These are phyloP conservation scores for Mimachlamys varia DNA, from an alignment of 2,888 invertebrate genomes.

Conservation along the genomic window DNA sequence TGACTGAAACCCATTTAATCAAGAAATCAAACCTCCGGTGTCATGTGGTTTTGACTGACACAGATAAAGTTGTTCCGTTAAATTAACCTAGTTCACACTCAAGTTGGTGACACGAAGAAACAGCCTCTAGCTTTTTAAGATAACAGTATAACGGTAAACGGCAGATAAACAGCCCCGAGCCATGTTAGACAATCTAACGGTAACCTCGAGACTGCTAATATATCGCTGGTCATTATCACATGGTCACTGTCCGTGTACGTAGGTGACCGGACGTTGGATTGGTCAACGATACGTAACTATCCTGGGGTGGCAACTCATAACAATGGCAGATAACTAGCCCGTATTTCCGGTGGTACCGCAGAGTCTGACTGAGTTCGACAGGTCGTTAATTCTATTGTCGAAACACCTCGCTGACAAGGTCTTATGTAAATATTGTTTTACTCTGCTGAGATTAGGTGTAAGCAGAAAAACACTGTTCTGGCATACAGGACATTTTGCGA, in stretches of 20 bases:
- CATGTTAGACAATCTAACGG: background rate
- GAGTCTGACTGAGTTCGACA: background rate
- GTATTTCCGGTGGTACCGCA: background rate
- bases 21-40: background rate
- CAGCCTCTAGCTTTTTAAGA: slow-evolving; percentile 5
- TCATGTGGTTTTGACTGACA: slow-evolving; percentile 15
- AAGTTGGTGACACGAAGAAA: background rate
- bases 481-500: too few relatives aligned
- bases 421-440: too few relatives aligned
- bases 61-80: slow-evolving; percentile 8
- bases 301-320: background rate
- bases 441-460: too few relatives aligned
- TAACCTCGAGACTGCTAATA: background rate
- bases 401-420: background rate
- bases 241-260: background rate
- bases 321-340: background rate
- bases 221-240: background rate
- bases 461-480: too few relatives aligned
- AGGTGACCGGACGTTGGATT: background rate
- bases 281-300: background rate
- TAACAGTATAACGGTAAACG: background rate
- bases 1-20: too few relatives aligned
- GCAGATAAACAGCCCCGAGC: background rate
- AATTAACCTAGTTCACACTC: background rate
- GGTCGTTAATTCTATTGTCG: background rate